phyloP scores from a whole-genome alignment of 2,797 vertebrate genomes.

The Balearica regulorum region DNA sequence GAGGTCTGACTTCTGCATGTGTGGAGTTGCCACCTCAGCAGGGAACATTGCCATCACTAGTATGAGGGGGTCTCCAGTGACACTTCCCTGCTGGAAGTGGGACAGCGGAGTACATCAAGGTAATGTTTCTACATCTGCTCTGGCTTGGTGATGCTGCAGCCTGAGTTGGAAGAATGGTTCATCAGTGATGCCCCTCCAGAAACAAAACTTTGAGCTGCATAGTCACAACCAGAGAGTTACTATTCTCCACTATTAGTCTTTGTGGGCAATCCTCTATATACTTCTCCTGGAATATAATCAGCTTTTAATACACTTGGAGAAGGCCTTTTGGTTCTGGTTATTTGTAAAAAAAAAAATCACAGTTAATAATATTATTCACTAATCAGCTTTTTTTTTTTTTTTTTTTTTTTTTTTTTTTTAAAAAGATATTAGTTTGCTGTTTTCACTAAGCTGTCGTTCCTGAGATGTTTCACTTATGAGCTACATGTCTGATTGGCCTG shows the following conservation, averaged over 20 bases:
- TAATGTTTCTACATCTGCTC: neutral
- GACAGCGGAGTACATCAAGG: neutral
- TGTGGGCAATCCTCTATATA: neutral
- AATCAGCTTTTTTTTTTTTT: neutral
- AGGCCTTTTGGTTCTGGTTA: neutral
- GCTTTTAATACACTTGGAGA: neutral
- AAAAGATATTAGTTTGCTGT: neutral
- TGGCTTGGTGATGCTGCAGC: neutral
- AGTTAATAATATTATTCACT: neutral
- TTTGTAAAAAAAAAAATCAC: neutral
- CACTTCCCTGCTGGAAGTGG: neutral
- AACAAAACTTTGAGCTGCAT: neutral
- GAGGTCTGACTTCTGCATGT: neutral
- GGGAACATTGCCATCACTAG: rapidly evolving
- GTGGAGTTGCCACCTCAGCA: neutral
- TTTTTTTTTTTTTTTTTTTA: too few relatives aligned
- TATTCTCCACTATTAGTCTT: neutral
- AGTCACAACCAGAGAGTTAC: neutral
- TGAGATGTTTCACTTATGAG: neutral
- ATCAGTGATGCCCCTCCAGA: neutral
- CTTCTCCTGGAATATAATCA: neutral
- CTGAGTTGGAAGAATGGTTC: neutral
- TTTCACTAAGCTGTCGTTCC: neutral
- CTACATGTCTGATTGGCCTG: neutral
- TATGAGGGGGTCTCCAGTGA: neutral